Conservation (phyloP, 2,113 vertebrate genomes). For the Baryphthengus martii region DNA sequence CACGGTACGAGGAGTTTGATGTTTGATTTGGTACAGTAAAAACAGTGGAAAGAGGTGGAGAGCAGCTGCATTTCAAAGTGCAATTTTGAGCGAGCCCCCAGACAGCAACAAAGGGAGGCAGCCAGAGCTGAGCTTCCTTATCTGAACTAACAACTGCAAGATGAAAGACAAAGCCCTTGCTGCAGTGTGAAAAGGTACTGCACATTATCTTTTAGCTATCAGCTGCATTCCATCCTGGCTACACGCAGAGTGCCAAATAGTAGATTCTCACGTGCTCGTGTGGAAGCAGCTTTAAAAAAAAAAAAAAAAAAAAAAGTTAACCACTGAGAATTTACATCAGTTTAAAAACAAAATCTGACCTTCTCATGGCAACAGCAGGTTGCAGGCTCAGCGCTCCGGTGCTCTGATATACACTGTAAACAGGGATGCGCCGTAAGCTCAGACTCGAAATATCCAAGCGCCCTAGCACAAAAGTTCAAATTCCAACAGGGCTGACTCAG, state of each 20-base stretch:
- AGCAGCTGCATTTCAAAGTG: conserved; percentile 22
- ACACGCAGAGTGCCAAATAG: neutral
- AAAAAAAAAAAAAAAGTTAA: neutral
- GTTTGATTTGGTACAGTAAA: neutral
- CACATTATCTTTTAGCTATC: neutral
- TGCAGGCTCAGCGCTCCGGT: neutral
- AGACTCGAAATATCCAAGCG: neutral
- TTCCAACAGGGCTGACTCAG: conserved; percentile 54
- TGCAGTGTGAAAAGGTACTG: neutral
- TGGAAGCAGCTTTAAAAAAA: neutral
- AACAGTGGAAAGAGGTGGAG: neutral
- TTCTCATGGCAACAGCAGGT: neutral
- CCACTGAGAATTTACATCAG: neutral
- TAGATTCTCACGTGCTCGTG: neutral
- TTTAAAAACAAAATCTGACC: neutral
- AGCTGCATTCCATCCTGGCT: neutral
- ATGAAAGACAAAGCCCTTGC: neutral
- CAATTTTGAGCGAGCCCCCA: neutral
- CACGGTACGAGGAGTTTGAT: neutral
- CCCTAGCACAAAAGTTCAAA: conserved; percentile 62
- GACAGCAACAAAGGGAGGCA: neutral
- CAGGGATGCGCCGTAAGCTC: neutral
- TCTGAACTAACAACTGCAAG: neutral
- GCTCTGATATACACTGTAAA: neutral
- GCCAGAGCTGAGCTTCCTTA: neutral